Evolutionary conservation across 2,113 vertebrate species (phyloP).

Genomic region (Uria aalge): DNA sequence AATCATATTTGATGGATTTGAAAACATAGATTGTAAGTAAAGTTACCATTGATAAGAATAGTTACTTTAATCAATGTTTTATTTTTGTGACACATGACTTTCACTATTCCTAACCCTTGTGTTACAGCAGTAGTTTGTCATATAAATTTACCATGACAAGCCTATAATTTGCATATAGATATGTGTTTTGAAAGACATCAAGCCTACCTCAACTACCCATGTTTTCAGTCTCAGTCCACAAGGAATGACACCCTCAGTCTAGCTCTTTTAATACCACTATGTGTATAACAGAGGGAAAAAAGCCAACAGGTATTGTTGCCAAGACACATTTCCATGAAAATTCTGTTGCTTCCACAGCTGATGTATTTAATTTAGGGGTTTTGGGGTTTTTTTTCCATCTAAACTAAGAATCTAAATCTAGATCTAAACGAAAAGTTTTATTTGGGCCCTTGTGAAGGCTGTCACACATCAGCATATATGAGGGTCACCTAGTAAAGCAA

Average conservation of each 20-base stretch:
- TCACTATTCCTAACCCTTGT: background rate
- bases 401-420: background rate
- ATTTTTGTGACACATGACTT: background rate
- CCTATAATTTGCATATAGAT: background rate
- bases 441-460: background rate
- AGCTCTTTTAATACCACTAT: background rate
- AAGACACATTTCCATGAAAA: background rate
- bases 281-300: background rate
- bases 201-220: background rate
- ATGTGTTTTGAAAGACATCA: background rate
- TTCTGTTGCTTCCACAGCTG: background rate
- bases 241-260: background rate
- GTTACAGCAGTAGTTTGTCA: background rate
- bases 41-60: background rate
- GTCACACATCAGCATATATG: background rate
- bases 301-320: rapidly evolving
- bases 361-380: background rate
- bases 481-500: background rate
- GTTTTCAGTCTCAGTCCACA: background rate
- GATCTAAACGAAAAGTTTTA: background rate
- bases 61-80: background rate
- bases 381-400: background rate
- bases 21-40: background rate
- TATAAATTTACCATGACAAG: background rate
- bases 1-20: background rate